Base-by-base conservation (phyloP, 2,113 vertebrate genomes). In the Centropus unirufus region DNA sequence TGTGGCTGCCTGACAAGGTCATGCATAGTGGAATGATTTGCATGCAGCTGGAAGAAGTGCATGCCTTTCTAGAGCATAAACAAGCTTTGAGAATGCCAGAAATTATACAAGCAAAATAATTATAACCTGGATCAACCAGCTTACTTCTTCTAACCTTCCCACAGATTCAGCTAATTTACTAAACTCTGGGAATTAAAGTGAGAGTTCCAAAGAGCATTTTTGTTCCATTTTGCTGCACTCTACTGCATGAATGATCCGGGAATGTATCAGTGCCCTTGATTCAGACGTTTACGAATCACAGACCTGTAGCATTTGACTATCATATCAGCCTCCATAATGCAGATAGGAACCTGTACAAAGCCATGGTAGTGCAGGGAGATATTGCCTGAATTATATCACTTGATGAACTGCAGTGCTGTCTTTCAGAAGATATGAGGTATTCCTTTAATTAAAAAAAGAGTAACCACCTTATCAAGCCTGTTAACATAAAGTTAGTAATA, bases 271-370 rank as follows among this genome's bases (percentile, higher is more conserved):
- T 95, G 75, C 58, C 92, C 92, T 96, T 90, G 78, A 70, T 89
- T 94, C 79, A 76, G 64, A 89, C 84, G 81, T 96, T 95, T 90
- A 88, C 90, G 96, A 86, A 95, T 72, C 88, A 94, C 61, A 90
- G 74, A 70, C 72, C 61, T 66, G 81, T 51, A 78, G 74, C 95
- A 73, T 95, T 87, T 89, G 52, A 69, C 83, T 96, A 12, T 54
- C 80, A 96, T 94, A 91, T 89, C 80, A 70, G 72, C 68, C 72
- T 78, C 70, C 32, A 54, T 46, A 52, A 92, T 75, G 77, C 1
- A 4, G 55, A 72, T 72, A 51, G n/a, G n/a, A 93, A 69, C 30
- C 19, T 61, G 44, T 81, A 69, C 36, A 83, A 64, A 94, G 39
- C 51, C 47, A 27, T 61, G 51, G 51, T 52, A 82, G 20, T 61